Base-by-base conservation (phyloP, 2,888 invertebrate genomes). In the Cremastobaeus sp. region DNA sequence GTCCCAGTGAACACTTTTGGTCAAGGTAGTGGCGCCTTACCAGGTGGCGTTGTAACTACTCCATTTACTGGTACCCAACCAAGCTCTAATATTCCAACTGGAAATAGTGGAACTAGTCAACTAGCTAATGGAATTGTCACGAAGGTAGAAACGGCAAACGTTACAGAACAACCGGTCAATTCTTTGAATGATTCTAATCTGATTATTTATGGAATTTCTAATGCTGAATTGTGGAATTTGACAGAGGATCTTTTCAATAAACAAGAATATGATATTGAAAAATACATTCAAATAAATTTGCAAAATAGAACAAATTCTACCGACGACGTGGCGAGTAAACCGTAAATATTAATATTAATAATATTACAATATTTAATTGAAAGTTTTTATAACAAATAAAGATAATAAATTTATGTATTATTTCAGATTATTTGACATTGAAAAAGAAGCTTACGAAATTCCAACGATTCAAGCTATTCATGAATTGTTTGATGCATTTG, bases 171-270 rank as follows among this genome's bases (percentile, higher is more conserved):
- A 17, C 21, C 15, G 1, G 18, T 55, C 1, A 37, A 66, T 21
- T 25, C 47, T 14, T 37, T 66, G n/a, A 62, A 60, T 17, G 68
- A 62, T 37, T 48, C 65, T 3, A 68, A 37, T 52, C 21, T 69
- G 5, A 60, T 65, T 1, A 55, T 47, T 28, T 60, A 55, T 17
- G 45, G 52, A 9, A 79, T 85, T 39, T 76, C 80, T 0, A 82
- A 85, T n/a, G 76, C 81, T 0, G 83, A 85, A 65, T 47, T 86
- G 1, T 77, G 60, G 60, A 81, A 77, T 41, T 68, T 86, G 21
- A 82, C 85, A 0, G 86, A 86, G 64, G 78, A 79, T 2, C 37
- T 86, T 5, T 86, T 85, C 15, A 64, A 57, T 1, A 83, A 81
- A 20, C 78, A 80, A 28, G 81, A 85, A 32, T 66, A 52, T 6